Evolutionary conservation across 2,113 vertebrate genomes (phyloP).

Genomic region (Embiotoca jacksoni): DNA sequence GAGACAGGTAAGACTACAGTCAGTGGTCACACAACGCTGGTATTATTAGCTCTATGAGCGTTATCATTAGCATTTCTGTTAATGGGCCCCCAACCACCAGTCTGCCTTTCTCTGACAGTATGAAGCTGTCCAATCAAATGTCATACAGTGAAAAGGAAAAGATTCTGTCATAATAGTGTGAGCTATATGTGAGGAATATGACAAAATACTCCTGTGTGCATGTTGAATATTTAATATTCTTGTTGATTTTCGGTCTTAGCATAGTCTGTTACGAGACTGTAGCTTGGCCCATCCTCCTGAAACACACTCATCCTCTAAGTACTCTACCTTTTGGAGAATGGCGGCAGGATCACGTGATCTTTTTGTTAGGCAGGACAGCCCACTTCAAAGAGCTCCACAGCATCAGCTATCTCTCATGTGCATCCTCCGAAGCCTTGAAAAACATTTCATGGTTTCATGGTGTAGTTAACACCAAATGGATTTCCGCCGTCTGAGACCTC

Average conservation of each 20-base stretch:
- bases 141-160: slow-evolving; percentile 10
- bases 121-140: slow-evolving; percentile 33
- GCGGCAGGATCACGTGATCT: slow-evolving; percentile 38
- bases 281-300: neutral
- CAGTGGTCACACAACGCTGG: slow-evolving; percentile 60
- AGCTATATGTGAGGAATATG: neutral
- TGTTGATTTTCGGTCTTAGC: neutral
- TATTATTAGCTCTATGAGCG: slow-evolving; percentile 52
- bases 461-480: no score
- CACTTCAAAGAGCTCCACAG: slow-evolving; percentile 24
- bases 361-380: slow-evolving; percentile 60
- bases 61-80: slow-evolving; percentile 53
- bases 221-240: neutral
- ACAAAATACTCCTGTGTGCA: neutral
- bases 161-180: neutral
- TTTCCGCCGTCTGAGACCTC: neutral
- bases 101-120: slow-evolving; percentile 84
- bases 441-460: no score
- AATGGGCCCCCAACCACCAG: slow-evolving; percentile 3
- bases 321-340: slow-evolving; percentile 3
- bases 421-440: no score
- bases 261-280: slow-evolving; percentile 5
- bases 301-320: slow-evolving; percentile 9
- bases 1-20: slow-evolving; percentile 89
- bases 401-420: slow-evolving; percentile 39